Base-by-base conservation (phyloP, 2,113 vertebrate genomes). In the Hassar affinis region DNA sequence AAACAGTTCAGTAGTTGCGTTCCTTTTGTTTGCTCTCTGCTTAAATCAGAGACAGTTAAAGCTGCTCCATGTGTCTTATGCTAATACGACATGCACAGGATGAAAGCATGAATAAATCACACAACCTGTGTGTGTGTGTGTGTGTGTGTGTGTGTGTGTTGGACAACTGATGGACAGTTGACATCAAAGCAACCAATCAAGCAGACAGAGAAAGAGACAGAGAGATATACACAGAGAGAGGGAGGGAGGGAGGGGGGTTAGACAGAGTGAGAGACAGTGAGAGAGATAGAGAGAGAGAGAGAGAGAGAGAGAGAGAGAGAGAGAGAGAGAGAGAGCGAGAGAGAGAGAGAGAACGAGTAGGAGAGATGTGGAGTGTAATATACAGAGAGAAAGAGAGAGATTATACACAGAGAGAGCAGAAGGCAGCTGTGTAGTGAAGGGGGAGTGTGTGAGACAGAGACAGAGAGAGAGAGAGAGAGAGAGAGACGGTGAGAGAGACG, bases 11-110 rank as follows among this genome's bases (percentile, higher is more conserved):
- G 59, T 90, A 91, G 92, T 89, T 90, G 91, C 86, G 87, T 85
- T 84, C 76, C 91, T 11, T 93, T 93, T 88, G 85, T 93, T 93
- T 90, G 85, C 80, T 88, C 42, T 78, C 38, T 2, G 87, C 88
- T 85, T 91, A 90, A 93, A 93, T 93, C 92, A 92, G 92, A 93
- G 91, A 89, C 88, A 90, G 88, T 91, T 83, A 91, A 90, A 89
- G 88, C 90, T 89, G 85, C 86, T 87, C 86, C 82, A 78, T 79
- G 89, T 89, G 90, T 91, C 87, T 86, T 88, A 93, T 94, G 92
- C 92, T 93, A 94, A 94, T 94, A 84, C 85, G 76, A 80, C 83
- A 81, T 80, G 85, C 88, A 17, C 42, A 61, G 30, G 68, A 87
- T 85, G 80, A 89, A 89, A 86, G 89, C 90, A 93, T 92, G 89